Evolutionary conservation across 2,113 vertebrate species (phyloP).

Genomic region (Hiodon alosoides): DNA sequence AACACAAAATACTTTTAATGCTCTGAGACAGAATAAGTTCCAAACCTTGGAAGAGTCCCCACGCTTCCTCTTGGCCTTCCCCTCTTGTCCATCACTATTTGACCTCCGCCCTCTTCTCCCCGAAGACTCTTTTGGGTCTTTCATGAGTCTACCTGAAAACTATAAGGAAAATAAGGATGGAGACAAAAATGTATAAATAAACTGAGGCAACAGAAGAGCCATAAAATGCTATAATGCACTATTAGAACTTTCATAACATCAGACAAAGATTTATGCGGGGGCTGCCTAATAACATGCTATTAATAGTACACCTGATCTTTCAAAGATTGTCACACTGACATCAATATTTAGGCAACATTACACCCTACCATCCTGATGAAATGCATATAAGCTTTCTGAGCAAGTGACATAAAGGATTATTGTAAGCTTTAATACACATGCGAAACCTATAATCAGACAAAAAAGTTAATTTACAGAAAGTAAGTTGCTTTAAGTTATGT

Average conservation of each 20-base stretch:
- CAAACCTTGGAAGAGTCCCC: constrained; percentile 65
- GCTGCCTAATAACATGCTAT: too few relatives aligned
- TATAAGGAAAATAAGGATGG: constrained; percentile 22
- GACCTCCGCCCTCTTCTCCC: constrained; percentile 83
- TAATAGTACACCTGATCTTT: too few relatives aligned
- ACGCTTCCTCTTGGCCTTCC: constrained; percentile 87
- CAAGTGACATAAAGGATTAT: too few relatives aligned
- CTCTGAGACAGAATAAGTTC: neutral
- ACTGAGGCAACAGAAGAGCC: neutral
- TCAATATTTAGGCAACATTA: too few relatives aligned
- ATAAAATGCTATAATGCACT: neutral
- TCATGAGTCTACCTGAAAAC: constrained; percentile 60
- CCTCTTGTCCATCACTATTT: constrained; percentile 88
- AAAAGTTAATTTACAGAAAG: too few relatives aligned
- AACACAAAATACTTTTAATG: neutral
- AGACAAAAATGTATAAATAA: neutral
- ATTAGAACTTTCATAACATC: too few relatives aligned
- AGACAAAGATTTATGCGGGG: neutral
- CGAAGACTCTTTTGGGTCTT: constrained; percentile 77
- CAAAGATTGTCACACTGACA: too few relatives aligned
- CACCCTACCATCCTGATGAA: too few relatives aligned
- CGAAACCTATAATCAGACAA: too few relatives aligned
- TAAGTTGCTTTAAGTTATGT: too few relatives aligned
- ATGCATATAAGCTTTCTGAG: too few relatives aligned
- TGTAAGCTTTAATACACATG: too few relatives aligned